A percentile compares a stretch with the other conserved stretches of the same genome.
Conservation (phyloP, 2,113 vertebrate genomes). For the Trichechus manatus region DNA sequence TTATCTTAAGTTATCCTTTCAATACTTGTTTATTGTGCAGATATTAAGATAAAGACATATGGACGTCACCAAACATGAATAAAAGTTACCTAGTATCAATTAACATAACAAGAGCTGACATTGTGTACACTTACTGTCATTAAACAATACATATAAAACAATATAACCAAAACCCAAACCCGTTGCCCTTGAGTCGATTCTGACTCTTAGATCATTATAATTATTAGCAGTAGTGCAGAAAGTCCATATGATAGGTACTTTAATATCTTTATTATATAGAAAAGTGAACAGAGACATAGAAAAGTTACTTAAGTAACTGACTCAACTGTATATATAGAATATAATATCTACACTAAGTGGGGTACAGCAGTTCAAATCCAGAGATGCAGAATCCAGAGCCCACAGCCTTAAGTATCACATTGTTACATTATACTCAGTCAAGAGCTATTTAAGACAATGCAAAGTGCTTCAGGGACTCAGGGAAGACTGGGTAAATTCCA, state of each 20-base stretch:
- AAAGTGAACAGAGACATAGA: not conserved
- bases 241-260: not conserved
- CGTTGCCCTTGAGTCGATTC: too few relatives aligned
- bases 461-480: not conserved
- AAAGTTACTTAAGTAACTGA: slow-evolving; percentile 6
- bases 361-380: not conserved
- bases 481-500: not conserved
- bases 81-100: not conserved
- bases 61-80: not conserved
- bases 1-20: not conserved
- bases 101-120: not conserved
- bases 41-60: slow-evolving; percentile 5
- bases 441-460: not conserved
- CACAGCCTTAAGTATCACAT: not conserved
- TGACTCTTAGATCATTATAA: not conserved
- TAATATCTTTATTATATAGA: not conserved
- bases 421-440: not conserved
- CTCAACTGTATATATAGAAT: not conserved
- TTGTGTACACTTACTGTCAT: not conserved
- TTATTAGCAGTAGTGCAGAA: not conserved
- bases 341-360: not conserved
- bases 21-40: not conserved
- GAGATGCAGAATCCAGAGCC: not conserved
- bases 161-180: too few relatives aligned
- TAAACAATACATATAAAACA: not conserved